A percentile compares a stretch with the other conserved stretches of the same genome.
Conservation (phyloP, 2,113 vertebrate genomes). For the Pipra filicauda region DNA sequence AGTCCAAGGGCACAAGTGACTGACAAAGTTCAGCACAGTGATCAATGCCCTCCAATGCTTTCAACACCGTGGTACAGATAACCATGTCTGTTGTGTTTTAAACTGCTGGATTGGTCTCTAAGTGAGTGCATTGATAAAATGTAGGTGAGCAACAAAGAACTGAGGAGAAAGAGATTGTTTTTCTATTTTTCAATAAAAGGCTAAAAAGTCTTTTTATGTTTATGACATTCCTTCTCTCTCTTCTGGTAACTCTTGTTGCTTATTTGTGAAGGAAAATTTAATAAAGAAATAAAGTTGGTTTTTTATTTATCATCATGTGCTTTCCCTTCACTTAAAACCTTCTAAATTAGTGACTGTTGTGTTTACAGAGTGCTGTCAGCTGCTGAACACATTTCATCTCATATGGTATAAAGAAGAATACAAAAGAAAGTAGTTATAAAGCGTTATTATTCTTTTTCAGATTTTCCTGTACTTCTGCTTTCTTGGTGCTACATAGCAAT, state of each 20-base stretch:
- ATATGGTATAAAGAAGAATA: neutral
- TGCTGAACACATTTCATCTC: neutral
- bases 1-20: neutral
- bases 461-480: neutral
- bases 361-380: neutral
- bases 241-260: neutral
- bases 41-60: neutral
- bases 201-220: neutral
- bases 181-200: neutral
- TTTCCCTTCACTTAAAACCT: neutral
- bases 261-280: neutral
- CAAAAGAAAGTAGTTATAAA: neutral
- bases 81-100: neutral
- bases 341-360: neutral
- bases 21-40: neutral
- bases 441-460: neutral
- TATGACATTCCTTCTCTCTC: neutral
- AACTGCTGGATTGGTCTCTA: neutral
- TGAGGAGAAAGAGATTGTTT: neutral
- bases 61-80: accelerated
- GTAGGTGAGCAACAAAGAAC: neutral
- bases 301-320: neutral
- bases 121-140: neutral
- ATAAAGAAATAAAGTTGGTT: neutral
- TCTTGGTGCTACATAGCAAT: neutral